phyloP scores from a whole-genome alignment of 1,140 invertebrate genomes.

The Sitophilus oryzae region DNA sequence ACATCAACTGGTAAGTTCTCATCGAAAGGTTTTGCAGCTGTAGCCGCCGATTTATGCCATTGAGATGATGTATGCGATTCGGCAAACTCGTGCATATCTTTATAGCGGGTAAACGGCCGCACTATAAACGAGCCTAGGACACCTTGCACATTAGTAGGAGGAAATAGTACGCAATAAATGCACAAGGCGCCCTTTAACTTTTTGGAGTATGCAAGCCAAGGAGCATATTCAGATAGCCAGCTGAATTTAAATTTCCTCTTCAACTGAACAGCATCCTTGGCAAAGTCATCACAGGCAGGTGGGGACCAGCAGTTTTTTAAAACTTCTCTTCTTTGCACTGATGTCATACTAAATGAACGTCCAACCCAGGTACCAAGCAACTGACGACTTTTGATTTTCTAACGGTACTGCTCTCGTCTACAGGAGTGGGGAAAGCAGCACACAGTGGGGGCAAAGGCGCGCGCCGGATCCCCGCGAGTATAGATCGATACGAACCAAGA shows the following conservation, averaged over 20 bases:
- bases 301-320: constrained; percentile 15
- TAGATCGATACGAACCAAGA: too few species aligned
- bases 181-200: constrained; percentile 32
- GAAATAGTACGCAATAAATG: constrained; percentile 9
- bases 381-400: too few species aligned
- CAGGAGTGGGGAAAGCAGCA: too few species aligned
- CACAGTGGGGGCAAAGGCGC: too few species aligned
- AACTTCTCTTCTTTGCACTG: too few species aligned
- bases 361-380: too few species aligned
- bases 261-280: constrained; percentile 13
- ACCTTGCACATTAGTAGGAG: constrained; percentile 15
- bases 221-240: constrained; percentile 29
- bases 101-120: constrained; percentile 26
- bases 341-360: too few species aligned
- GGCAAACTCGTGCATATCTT: constrained; percentile 29
- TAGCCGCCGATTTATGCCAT: constrained; percentile 19
- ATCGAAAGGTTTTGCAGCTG: constrained; percentile 23
- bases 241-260: constrained; percentile 20
- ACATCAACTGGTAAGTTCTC: constrained; percentile 27
- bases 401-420: too few species aligned
- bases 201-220: constrained; percentile 34
- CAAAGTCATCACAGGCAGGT: constrained; percentile 5
- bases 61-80: constrained; percentile 18
- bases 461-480: too few species aligned
- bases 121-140: constrained; percentile 26